Conservation (phyloP, 1,140 invertebrate genomes). For the Pseudomyrmex concolor region DNA sequence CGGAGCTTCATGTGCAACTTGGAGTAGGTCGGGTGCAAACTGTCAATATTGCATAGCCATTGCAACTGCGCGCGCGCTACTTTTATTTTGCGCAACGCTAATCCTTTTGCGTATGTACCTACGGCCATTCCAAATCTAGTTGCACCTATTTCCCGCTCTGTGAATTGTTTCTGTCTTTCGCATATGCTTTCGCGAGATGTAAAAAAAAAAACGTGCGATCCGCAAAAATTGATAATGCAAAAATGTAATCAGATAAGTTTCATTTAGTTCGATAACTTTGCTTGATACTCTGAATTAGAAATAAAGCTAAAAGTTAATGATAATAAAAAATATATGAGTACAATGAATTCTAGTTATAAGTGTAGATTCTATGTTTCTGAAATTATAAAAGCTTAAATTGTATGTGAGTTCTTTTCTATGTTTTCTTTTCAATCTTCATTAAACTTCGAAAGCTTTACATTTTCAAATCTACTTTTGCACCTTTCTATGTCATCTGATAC, state of each 20-base stretch:
- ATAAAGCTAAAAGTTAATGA: background rate
- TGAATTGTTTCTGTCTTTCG: constrained; percentile 41
- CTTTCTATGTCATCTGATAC: too few species aligned
- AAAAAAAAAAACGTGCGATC: background rate
- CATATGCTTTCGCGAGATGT: constrained; percentile 4
- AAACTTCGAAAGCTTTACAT: too few species aligned
- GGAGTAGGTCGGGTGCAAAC: constrained; percentile 45
- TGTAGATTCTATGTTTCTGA: too few species aligned
- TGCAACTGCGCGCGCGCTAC: constrained; percentile 49
- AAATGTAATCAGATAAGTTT: constrained; percentile 12
- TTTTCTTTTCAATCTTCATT: too few species aligned
- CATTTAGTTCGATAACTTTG: background rate
- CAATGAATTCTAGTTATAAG: too few species aligned
- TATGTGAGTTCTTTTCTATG: too few species aligned
- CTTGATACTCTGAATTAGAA: constrained; percentile 3
- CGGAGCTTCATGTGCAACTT: constrained; percentile 41
- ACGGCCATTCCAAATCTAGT: constrained; percentile 43
- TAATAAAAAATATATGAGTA: constrained; percentile 12
- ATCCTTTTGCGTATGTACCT: constrained; percentile 22
- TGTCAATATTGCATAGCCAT: constrained; percentile 59
- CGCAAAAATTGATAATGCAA: background rate
- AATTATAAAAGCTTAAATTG: too few species aligned
- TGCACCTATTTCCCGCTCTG: constrained; percentile 15
- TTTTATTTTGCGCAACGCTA: constrained; percentile 56
- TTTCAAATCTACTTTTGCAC: too few species aligned